A percentile compares a stretch with the other conserved stretches of the same genome.
Conservation (phyloP, 2,888 invertebrate genomes). For the Minunthozetes semirufus region DNA sequence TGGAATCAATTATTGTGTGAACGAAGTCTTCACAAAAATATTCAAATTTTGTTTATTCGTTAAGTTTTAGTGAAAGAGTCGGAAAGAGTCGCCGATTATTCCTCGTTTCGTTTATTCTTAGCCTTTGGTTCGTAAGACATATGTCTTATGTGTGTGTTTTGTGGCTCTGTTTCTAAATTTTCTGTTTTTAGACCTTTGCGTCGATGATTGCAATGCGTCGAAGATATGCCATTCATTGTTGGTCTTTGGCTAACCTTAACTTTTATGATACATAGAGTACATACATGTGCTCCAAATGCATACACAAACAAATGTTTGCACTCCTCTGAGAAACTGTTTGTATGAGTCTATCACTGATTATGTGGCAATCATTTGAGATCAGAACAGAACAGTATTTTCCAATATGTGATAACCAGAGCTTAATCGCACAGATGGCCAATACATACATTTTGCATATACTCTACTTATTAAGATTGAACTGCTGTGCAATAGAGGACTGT, state of each 20-base stretch:
- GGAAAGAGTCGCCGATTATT: background rate
- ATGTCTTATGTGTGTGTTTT: background rate
- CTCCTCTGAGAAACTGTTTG: background rate
- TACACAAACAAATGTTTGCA: slow-evolving; percentile 3
- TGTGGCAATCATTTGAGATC: background rate
- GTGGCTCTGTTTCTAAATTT: slow-evolving; percentile 1
- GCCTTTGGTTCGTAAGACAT: slow-evolving; percentile 3
- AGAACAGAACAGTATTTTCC: background rate
- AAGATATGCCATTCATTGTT: background rate
- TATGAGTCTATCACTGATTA: background rate
- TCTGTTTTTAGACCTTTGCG: background rate
- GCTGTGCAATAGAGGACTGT: background rate
- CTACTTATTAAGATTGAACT: background rate
- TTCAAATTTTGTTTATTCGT: background rate
- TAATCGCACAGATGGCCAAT: slow-evolving; percentile 3
- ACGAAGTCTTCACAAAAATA: background rate
- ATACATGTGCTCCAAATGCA: slow-evolving; percentile 2
- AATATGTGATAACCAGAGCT: background rate
- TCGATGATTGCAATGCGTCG: background rate
- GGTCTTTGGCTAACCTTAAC: slow-evolving; percentile 3
- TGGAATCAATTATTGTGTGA: background rate
- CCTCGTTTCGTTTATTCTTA: background rate
- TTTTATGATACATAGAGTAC: background rate
- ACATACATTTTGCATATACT: slow-evolving; percentile 6
- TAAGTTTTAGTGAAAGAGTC: background rate